Evolutionary conservation across 2,797 vertebrate genomes (phyloP).

Genomic region (Liparis tanakae): DNA sequence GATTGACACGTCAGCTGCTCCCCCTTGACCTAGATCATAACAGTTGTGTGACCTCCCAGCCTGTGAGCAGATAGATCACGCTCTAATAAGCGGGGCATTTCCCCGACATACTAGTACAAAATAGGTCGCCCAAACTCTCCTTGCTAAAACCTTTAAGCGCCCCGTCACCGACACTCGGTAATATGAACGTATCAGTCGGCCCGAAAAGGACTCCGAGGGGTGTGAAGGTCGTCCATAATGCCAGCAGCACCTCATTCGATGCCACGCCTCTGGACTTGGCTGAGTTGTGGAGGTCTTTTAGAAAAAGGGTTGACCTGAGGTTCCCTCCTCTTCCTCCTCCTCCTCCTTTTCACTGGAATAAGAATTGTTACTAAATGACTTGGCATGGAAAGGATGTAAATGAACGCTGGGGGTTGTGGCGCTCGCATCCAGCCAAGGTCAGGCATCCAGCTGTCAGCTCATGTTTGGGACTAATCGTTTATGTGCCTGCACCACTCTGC

Average conservation of each 20-base stretch:
- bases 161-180: constrained; percentile 79
- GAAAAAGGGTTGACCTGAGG: constrained; percentile 60
- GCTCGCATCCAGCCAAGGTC: constrained; percentile 81
- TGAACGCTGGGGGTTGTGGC: constrained; percentile 76
- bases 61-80: constrained; percentile 71
- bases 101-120: constrained; percentile 67
- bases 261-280: constrained; percentile 79
- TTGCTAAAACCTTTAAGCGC: constrained; percentile 75
- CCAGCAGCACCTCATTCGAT: constrained; percentile 76
- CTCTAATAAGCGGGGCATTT: constrained; percentile 68
- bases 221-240: constrained; percentile 81
- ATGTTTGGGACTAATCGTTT: constrained; percentile 80
- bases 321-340: constrained; percentile 65
- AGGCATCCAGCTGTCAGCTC: constrained; percentile 81
- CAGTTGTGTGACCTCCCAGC: constrained; percentile 64
- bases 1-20: constrained; percentile 71
- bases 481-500: constrained; percentile 80
- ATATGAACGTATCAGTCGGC: constrained; percentile 73
- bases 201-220: constrained; percentile 67
- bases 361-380: constrained; percentile 86
- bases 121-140: constrained; percentile 52
- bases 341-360: constrained; percentile 75
- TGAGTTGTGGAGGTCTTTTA: constrained; percentile 63
- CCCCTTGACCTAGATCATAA: constrained; percentile 70
- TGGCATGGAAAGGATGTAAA: constrained; percentile 84